Evolutionary conservation across 2,797 vertebrate genomes (phyloP).

Genomic region (Glyptemys insculpta): DNA sequence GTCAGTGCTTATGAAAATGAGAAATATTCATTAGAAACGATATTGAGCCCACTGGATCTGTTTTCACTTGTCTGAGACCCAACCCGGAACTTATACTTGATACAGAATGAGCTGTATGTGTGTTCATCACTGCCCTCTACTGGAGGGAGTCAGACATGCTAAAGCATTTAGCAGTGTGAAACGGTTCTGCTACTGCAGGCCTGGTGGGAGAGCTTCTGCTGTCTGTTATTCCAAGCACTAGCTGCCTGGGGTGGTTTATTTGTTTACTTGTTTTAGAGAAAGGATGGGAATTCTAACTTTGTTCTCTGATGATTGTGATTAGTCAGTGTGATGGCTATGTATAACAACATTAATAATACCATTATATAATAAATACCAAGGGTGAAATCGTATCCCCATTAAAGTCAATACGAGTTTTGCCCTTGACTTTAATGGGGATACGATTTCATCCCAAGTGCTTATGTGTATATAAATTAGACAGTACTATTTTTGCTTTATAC

Average conservation of each 20-base stretch:
- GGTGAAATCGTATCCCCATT: slow-evolving; percentile 25
- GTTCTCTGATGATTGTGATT: slow-evolving; percentile 22
- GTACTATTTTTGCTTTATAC: too few relatives aligned
- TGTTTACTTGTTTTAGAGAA: slow-evolving; percentile 7
- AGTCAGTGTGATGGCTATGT: slow-evolving; percentile 30
- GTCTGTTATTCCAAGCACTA: slow-evolving; percentile 50
- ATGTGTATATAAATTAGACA: background rate
- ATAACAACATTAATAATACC: slow-evolving; percentile 49
- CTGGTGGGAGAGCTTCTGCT: slow-evolving; percentile 45
- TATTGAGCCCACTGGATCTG: slow-evolving; percentile 18
- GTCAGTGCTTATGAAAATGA: background rate
- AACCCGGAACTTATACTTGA: background rate
- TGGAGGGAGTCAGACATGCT: background rate
- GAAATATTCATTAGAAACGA: slow-evolving; percentile 23
- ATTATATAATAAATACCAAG: slow-evolving; percentile 24
- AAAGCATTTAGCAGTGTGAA: slow-evolving; percentile 29
- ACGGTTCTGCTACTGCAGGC: slow-evolving; percentile 35
- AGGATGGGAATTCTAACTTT: slow-evolving; percentile 28
- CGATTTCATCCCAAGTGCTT: background rate
- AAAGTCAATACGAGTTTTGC: too few relatives aligned
- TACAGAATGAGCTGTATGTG: background rate
- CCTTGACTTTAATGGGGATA: background rate
- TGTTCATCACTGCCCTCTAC: background rate
- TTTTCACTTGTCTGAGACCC: background rate
- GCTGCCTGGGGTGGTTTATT: background rate